Base-by-base conservation (phyloP, 2,113 vertebrate species). In the Mastomys coucha region DNA sequence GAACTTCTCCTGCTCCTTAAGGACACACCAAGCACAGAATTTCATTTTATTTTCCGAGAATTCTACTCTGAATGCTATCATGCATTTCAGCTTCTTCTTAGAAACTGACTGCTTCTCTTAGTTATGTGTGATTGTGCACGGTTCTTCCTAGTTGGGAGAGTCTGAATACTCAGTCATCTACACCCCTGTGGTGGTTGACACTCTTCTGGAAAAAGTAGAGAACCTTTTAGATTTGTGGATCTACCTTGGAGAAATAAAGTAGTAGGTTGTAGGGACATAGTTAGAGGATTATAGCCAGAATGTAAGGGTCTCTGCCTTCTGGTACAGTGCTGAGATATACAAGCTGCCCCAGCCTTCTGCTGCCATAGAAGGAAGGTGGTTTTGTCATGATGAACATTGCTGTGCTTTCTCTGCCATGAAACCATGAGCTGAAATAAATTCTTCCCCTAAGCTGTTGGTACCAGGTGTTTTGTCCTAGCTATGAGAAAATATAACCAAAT, bases 141-240 rank as follows among this genome's bases (percentile, higher is more conserved):
- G 60, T 49, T 12, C 9, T 17, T 67, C 63, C 45, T 13, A 36
- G 39, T 5, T 2, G 12, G 1, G 28, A 22, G 4, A 49, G 31
- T 33, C 10, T 67, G 42, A 13, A 67, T 45, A 1, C 17, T 67
- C 9, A 20, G 17, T 45, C 5, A 2, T 73, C 72, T 1, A 19
- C 1, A 17, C 4, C 28, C 3, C 16, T 0, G 0, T 33, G 26
- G 26, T 19, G 9, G 17, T 2, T 69, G 13, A 69, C 31, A 33
- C 28, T 49, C 28, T 67, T 67, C 81, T 67, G 28, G 28, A 42
- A 39, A 81, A 67, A 28, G 5, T 49, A 67, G 19, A 39, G 28
- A 12, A 45, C 60, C 63, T 31, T 31, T 86, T 24, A 67, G 16
- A 33, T 17, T 45, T 67, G 39, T 33, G 60, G 39, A 4, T 33